A percentile compares a stretch with the other conserved stretches of the same genome.
Evolutionary conservation across 2,113 vertebrate species (phyloP).

Genomic region (Loxodonta africana): DNA sequence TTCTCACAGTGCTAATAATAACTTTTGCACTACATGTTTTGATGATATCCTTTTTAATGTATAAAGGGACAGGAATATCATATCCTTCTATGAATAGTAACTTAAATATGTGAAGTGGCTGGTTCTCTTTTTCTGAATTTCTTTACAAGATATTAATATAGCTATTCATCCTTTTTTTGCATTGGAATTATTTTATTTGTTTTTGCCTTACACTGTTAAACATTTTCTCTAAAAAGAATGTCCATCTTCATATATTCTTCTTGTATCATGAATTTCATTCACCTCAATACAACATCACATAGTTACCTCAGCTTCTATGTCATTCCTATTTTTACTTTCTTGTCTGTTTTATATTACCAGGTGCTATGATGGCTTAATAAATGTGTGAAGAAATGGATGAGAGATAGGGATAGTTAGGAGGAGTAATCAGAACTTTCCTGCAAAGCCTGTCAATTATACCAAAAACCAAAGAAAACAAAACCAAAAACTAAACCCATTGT

Average conservation of each 20-base stretch:
- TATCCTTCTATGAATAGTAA: background rate
- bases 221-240: background rate
- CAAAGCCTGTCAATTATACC: background rate
- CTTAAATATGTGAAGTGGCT: background rate
- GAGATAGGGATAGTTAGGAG: background rate
- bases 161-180: background rate
- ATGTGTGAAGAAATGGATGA: background rate
- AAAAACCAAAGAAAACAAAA: too few relatives aligned
- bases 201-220: conserved; percentile 20
- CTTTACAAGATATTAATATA: background rate
- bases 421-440: background rate
- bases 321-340: conserved; percentile 8
- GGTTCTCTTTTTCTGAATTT: background rate
- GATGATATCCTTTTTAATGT: background rate
- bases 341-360: background rate
- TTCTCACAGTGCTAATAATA: background rate
- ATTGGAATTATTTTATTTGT: background rate
- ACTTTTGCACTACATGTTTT: conserved; percentile 7
- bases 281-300: background rate
- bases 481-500: too few relatives aligned
- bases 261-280: background rate
- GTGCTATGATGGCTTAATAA: background rate
- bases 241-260: background rate
- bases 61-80: background rate
- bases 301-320: background rate